These are phyloP conservation scores for Polyploca ridens DNA, from an alignment of 2,888 invertebrate genomes.

Conservation along the genomic window DNA sequence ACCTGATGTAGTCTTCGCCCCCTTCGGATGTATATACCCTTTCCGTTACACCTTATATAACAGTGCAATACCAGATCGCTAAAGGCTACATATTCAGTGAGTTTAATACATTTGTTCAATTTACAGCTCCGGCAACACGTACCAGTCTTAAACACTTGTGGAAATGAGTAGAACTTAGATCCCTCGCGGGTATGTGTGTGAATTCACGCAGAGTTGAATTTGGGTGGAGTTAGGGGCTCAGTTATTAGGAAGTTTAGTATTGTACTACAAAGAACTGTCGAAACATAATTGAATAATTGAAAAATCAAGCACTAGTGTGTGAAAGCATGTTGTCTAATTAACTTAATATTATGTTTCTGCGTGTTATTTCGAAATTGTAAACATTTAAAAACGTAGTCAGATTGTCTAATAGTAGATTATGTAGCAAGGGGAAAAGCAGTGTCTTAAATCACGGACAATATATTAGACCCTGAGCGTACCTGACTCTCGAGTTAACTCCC, in stretches of 20 bases:
- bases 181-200: neutral
- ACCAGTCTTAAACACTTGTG: neutral
- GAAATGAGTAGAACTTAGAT: neutral
- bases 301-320: too few relatives aligned
- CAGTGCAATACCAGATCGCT: neutral
- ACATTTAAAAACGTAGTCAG: too few relatives aligned
- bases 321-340: too few relatives aligned
- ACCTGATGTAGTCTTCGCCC: too few relatives aligned
- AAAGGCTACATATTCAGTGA: neutral
- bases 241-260: neutral
- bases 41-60: neutral
- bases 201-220: neutral
- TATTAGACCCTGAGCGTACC: too few relatives aligned
- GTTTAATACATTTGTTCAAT: neutral
- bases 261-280: neutral
- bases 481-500: too few relatives aligned
- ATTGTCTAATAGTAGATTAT: too few relatives aligned
- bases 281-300: neutral
- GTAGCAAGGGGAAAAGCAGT: too few relatives aligned
- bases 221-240: neutral
- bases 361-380: too few relatives aligned
- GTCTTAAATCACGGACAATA: too few relatives aligned
- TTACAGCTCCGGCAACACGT: slow-evolving; percentile 1
- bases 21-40: too few relatives aligned
- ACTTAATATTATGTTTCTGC: too few relatives aligned